Evolutionary conservation across 2,888 invertebrate genomes (phyloP).

Genomic region (Cerceris rybyensis): DNA sequence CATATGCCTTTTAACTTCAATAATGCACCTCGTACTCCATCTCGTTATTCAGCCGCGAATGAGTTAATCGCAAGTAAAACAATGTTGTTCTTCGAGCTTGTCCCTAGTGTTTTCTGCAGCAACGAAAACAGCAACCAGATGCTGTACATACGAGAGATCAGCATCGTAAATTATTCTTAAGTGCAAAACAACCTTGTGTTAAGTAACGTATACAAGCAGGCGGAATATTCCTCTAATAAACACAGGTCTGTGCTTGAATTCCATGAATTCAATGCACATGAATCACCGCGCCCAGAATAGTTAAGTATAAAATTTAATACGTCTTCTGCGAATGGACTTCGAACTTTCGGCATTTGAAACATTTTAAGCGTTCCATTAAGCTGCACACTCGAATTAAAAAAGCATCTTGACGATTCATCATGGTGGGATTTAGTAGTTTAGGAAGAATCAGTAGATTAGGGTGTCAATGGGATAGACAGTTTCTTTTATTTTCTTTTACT

Average conservation of each 20-base stretch:
- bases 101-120: slow-evolving; percentile 33
- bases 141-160: slow-evolving; percentile 30
- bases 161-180: slow-evolving; percentile 52
- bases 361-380: neutral
- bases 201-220: slow-evolving; percentile 44
- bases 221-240: slow-evolving; percentile 52
- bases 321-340: neutral
- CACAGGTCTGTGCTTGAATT: slow-evolving; percentile 38
- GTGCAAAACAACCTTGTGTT: slow-evolving; percentile 51
- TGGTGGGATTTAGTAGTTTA: no score
- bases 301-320: slow-evolving; percentile 9
- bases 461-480: no score
- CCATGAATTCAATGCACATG: slow-evolving; percentile 43
- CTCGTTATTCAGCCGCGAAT: neutral
- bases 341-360: neutral
- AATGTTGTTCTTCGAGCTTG: slow-evolving; percentile 26
- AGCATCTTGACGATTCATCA: no score
- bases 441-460: no score
- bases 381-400: no score
- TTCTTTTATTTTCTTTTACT: no score
- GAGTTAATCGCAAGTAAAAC: slow-evolving; percentile 11
- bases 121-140: slow-evolving; percentile 44
- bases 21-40: no score
- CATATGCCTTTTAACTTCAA: no score
- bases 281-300: slow-evolving; percentile 44